Evolutionary conservation across 2,888 invertebrate species (phyloP).

Genomic region (Mactromeris polynyma): DNA sequence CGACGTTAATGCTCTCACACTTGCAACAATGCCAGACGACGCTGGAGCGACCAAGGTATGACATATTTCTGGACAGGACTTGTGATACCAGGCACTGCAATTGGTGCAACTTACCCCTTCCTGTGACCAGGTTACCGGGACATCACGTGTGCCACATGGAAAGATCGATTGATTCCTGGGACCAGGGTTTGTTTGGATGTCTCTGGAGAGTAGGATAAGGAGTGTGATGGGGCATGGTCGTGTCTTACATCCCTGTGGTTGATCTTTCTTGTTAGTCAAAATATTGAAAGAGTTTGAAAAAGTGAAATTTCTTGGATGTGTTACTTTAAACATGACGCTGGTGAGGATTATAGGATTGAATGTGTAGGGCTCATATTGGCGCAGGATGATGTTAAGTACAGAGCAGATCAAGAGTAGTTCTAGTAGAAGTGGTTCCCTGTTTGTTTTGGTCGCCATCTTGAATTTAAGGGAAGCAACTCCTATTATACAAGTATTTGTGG

Average conservation of each 20-base stretch:
- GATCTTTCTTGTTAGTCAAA: neutral
- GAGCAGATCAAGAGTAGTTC: neutral
- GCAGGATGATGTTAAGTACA: neutral
- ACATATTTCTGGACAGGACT: slow-evolving; percentile 3
- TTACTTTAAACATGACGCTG: neutral
- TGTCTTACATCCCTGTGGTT: neutral
- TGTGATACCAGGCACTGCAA: slow-evolving; percentile 9
- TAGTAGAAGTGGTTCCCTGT: neutral
- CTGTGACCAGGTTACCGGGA: slow-evolving; percentile 45
- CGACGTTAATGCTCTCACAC: slow-evolving; percentile 40
- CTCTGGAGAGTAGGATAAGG: neutral
- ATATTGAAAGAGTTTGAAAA: neutral
- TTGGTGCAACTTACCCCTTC: slow-evolving; percentile 41
- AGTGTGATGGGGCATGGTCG: neutral
- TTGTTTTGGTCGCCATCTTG: slow-evolving; percentile 18
- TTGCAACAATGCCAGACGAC: slow-evolving; percentile 24
- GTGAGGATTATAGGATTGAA: neutral
- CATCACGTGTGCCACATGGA: slow-evolving; percentile 46
- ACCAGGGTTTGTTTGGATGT: slow-evolving; percentile 4
- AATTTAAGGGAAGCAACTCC: neutral
- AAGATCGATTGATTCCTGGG: slow-evolving; percentile 40
- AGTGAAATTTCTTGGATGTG: neutral
- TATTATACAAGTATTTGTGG: neutral
- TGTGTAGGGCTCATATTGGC: neutral
- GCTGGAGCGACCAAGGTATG: neutral